These are phyloP conservation scores for Lontra canadensis DNA, from an alignment of 2,113 vertebrate species.

Conservation along the genomic window DNA sequence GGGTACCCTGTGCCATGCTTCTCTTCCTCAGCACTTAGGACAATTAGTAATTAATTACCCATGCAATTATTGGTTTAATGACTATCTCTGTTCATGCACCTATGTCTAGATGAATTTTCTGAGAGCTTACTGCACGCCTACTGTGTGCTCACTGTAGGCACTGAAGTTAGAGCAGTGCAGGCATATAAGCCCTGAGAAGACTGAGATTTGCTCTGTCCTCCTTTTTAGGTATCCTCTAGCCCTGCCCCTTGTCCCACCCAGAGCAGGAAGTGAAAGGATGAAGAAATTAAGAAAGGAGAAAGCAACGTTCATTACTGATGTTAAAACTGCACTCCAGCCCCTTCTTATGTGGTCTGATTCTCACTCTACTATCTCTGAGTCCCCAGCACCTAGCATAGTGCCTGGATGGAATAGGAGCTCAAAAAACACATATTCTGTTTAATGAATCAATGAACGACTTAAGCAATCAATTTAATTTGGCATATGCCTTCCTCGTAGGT, in stretches of 20 bases:
- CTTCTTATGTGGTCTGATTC: not conserved
- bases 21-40: not conserved
- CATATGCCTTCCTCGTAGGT: conserved; percentile 77
- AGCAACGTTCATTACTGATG: not conserved
- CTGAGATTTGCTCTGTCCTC: not conserved
- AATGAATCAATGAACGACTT: conserved; percentile 74
- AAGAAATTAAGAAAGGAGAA: not conserved
- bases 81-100: not conserved
- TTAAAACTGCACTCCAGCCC: not conserved
- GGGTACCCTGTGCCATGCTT: not conserved
- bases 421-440: conserved; percentile 47
- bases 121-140: not conserved
- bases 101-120: not conserved
- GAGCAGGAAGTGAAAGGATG: not conserved
- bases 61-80: not conserved
- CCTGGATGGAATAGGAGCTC: conserved; percentile 27
- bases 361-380: not conserved
- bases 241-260: not conserved
- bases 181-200: not conserved
- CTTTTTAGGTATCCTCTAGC: not conserved
- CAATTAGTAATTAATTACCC: not conserved
- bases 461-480: conserved; percentile 76
- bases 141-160: not conserved
- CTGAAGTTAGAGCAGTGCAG: too few species aligned
- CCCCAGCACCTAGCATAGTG: not conserved